These are phyloP conservation scores for Euwallacea fornicatus DNA, from an alignment of 1,140 invertebrate species.

Conservation along the genomic window DNA sequence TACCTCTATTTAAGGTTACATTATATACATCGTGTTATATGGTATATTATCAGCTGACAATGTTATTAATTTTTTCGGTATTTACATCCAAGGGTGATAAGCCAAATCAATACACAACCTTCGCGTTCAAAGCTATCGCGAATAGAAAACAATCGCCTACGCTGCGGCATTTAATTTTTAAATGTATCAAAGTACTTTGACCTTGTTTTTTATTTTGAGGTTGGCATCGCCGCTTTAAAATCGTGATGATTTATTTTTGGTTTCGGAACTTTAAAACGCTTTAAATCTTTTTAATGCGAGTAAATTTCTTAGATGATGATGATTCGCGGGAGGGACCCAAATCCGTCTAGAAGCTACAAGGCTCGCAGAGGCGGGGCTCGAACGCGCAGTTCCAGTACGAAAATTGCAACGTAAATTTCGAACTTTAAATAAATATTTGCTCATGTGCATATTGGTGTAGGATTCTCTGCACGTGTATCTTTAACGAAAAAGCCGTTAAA, in stretches of 20 bases:
- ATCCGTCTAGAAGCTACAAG: no score
- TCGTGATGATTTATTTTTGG: conserved; percentile 1
- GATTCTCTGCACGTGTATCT: no score
- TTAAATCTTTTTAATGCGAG: conserved; percentile 4
- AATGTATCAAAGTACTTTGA: conserved; percentile 19
- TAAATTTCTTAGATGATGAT: no score
- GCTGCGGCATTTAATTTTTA: conserved; percentile 20
- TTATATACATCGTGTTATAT: no score
- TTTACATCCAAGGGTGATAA: not conserved
- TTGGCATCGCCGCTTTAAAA: conserved; percentile 2
- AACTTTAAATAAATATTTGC: no score
- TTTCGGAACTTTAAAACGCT: not conserved
- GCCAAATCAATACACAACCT: not conserved
- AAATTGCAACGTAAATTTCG: no score
- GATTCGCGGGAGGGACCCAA: no score
- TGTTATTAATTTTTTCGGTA: not conserved
- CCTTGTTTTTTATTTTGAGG: conserved; percentile 16
- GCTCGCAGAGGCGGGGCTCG: no score
- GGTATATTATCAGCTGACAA: conserved; percentile 2
- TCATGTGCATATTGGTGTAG: no score
- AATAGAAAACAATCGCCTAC: conserved; percentile 14
- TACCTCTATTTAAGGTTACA: no score
- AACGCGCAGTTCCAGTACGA: no score
- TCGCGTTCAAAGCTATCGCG: not conserved
- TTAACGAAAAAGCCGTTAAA: no score